phyloP scores from a whole-genome alignment of 1,140 invertebrate genomes.

The Sitobion miscanthi region DNA sequence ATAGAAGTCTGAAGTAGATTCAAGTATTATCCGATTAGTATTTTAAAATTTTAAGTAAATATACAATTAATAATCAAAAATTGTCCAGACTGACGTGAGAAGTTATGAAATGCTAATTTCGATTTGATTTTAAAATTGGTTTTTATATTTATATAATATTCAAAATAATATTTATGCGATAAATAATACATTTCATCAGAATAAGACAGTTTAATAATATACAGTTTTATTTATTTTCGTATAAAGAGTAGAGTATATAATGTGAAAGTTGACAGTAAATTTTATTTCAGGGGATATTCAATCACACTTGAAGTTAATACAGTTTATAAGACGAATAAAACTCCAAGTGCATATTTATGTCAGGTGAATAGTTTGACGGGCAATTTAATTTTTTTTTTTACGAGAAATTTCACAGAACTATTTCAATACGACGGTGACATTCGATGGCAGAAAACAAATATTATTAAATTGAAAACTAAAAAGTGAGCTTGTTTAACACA shows the following conservation, averaged over 20 bases:
- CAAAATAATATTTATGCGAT: neutral
- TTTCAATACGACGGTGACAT: neutral
- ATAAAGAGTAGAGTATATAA: neutral
- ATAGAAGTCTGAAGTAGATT: neutral
- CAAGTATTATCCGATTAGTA: neutral
- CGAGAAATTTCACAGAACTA: neutral
- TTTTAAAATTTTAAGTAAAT: no score
- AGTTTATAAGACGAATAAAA: neutral
- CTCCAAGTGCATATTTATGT: neutral
- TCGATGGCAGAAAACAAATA: neutral
- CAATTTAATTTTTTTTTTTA: neutral
- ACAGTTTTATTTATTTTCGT: neutral
- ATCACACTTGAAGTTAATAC: neutral
- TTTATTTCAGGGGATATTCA: neutral
- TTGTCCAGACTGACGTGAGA: no score
- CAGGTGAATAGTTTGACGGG: neutral
- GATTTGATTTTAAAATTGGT: neutral
- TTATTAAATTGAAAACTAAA: neutral
- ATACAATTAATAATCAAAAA: no score
- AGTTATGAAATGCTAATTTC: neutral
- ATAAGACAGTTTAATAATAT: neutral
- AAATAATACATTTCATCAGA: neutral
- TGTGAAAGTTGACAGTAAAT: neutral
- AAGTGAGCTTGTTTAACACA: neutral
- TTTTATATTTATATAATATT: neutral